Conservation (phyloP, 2,797 vertebrate genomes). For the Antennarius maculatus region DNA sequence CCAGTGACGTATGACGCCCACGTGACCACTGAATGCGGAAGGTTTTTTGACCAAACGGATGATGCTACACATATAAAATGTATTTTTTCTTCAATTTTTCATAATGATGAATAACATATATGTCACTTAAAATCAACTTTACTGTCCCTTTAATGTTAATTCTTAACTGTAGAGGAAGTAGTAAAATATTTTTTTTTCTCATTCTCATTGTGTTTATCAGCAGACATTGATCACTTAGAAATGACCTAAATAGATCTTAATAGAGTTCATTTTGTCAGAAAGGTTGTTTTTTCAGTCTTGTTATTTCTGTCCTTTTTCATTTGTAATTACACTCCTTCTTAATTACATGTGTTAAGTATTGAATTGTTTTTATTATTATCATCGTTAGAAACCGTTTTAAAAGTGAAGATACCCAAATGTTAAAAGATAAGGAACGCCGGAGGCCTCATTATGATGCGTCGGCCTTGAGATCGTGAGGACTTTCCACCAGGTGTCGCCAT, state of each 20-base stretch:
- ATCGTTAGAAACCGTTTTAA: background rate
- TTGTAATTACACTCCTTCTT: background rate
- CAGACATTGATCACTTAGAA: too few relatives aligned
- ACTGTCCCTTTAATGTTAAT: too few relatives aligned
- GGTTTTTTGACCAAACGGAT: too few relatives aligned
- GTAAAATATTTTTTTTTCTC: background rate
- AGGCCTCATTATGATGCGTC: background rate
- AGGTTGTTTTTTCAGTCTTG: background rate
- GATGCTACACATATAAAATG: too few relatives aligned
- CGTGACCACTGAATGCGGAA: too few relatives aligned
- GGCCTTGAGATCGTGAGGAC: background rate
- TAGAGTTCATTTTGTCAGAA: background rate
- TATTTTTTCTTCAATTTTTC: too few relatives aligned
- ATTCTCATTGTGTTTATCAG: background rate
- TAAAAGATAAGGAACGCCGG: background rate
- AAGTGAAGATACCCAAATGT: constrained; percentile 7
- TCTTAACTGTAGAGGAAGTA: too few relatives aligned
- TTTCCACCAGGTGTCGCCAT: constrained; percentile 56
- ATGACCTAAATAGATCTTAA: too few relatives aligned
- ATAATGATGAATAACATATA: too few relatives aligned
- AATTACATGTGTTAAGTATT: background rate
- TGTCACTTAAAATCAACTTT: too few relatives aligned
- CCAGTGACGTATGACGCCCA: too few relatives aligned
- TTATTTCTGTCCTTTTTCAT: background rate
- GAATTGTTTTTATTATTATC: too few relatives aligned